Base-by-base conservation (phyloP, 1,140 invertebrate genomes). In the Apolygus lucorum region DNA sequence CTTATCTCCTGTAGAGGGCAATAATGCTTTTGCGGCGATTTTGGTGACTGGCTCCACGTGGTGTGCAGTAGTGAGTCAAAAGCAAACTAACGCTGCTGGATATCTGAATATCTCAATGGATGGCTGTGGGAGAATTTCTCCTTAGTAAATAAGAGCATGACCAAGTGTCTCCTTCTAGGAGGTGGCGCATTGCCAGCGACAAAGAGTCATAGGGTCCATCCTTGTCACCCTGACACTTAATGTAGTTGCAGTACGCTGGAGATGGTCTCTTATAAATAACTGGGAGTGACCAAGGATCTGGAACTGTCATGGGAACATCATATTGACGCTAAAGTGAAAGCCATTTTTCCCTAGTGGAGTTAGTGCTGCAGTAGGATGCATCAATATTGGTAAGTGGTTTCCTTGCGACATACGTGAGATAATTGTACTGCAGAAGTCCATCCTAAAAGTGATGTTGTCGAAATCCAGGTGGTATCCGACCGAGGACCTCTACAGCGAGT, bases 391-490 rank as follows among this genome's bases (percentile, higher is more conserved):
- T 8, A 49, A 17, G 34, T 49, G 34, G 34, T 17, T 49, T 49
- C 34, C 34, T 8, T 49, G 34, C 34, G 8, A 49, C 34, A 49
- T 49, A 11, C 34, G 17, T 8, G 8, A 49, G 34, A 49, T 49
- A 49, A 49, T 49, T 49, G 34, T 49, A 49, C 34, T 49, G 34
- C 34, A 49, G 34, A 49, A 49, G 34, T 49, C 34, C 34, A 49
- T 49, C 34, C 34, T 49, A 49, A 49, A 49, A 49, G 34, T 49
- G 8, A 49, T 49, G 8, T 17, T 49, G 34, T 49, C 34, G 17
- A 49, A 49, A 49, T 49, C 17, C 8, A 49, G 34, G 17, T 11
- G 34, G 34, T 49, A 49, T 49, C 34, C 34, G 34, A 17, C 34
- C 34, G 34, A 49, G 34, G 34, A 11, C 34, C 34, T 49, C 17